Evolutionary conservation across 30 jellyfish, hydroid and myxozoan genomes (phyloP), one percentile per base, ranked within the genome.

Genomic region (Calvadosia cruxmelitensis): DNA sequence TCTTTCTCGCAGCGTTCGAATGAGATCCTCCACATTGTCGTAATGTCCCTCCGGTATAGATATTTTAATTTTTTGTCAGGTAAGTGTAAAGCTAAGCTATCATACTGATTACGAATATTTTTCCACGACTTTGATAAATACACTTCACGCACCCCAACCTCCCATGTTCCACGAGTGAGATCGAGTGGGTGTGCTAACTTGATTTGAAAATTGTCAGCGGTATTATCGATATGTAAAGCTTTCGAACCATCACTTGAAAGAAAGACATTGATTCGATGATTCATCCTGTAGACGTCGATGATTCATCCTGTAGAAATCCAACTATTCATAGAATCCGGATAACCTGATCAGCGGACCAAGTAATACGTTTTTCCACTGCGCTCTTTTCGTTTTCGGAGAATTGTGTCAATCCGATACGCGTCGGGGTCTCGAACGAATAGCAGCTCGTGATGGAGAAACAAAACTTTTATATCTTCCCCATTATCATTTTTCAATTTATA

Each of bases 351-450:
- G 20, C 20, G 57, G 20, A 42, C 57, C 10, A 42, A 42, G 20
- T 42, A 42, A 42, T 42, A 42, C 15, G 20, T 10, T 10, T 10
- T 42, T 42, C 57, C 57, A 20, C 20, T 20, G 20, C 15, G 15
- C 20, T 20, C 57, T 5, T 10, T 42, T 42, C 20, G 10, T 20
- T 20, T 10, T 7, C 76, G 80, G 32, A 80, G 49, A 28, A 80
- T 63, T 57, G 53, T 72, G 27, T 80, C 88, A 57, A 80, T 73
- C 2, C 83, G 62, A 69, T 26, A 78, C 36, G 29, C 48, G 25
- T 33, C 31, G 23, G 81, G 88, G 25, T 20, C 34, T 20, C 30
- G 29, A 5, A 73, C 84, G 28, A 36, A 63, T 63, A 69, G 92
- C 20, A 42, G 57, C 20, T 42, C 57, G 10, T 42, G 57, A 42